Percentiles rank a stretch among this genome's conserved stretches.
phyloP scores from a whole-genome alignment of 2,113 vertebrate species.

The Malurus elegans region DNA sequence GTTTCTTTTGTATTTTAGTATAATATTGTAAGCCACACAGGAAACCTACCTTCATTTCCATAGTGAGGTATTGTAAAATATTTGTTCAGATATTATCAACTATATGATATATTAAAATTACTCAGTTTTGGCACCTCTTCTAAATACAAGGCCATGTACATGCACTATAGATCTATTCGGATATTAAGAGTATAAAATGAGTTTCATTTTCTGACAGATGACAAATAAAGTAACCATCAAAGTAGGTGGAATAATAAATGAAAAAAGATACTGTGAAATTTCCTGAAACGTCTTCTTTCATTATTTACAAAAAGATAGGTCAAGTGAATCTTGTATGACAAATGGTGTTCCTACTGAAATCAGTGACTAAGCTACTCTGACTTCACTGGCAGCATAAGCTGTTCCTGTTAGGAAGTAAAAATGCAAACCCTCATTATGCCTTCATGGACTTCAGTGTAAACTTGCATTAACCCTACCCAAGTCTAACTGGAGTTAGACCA shows the following conservation, averaged over 20 bases:
- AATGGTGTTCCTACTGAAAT: neutral
- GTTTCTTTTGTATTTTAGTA: constrained; percentile 53
- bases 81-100: constrained; percentile 45
- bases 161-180: neutral
- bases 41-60: constrained; percentile 60
- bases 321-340: neutral
- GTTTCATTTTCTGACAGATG: constrained; percentile 62
- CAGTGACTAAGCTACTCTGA: neutral
- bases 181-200: constrained; percentile 35
- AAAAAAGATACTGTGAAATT: constrained; percentile 32
- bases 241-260: constrained; percentile 31
- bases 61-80: constrained; percentile 48
- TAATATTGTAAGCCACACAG: constrained; percentile 54
- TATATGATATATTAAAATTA: constrained; percentile 59
- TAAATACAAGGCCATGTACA: neutral
- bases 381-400: neutral
- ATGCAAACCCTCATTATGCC: neutral
- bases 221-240: constrained; percentile 56
- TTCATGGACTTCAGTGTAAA: neutral
- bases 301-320: constrained; percentile 41
- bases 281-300: constrained; percentile 23
- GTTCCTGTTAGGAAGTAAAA: neutral
- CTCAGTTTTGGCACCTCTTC: constrained; percentile 48
- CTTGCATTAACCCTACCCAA: neutral
- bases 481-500: neutral